phyloP scores from a whole-genome alignment of 2,113 vertebrate species.

The Tamias sibiricus region DNA sequence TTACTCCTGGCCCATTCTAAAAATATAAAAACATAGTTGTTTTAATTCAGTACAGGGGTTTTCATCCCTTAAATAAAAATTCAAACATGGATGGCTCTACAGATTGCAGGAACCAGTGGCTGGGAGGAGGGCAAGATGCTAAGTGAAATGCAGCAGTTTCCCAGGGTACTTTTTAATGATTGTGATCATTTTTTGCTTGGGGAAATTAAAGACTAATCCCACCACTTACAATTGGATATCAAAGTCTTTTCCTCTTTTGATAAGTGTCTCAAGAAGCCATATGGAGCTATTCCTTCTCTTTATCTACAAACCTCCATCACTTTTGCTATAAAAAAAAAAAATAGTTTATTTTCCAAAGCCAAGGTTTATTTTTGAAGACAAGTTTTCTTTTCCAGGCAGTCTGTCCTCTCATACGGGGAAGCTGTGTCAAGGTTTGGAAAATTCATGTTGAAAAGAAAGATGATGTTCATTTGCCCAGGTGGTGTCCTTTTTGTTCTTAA shows the following conservation, averaged over 20 bases:
- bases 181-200: slow-evolving; percentile 26
- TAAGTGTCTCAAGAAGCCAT: not conserved
- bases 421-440: not conserved
- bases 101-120: not conserved
- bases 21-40: not conserved
- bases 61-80: slow-evolving; percentile 7
- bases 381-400: slow-evolving; percentile 6
- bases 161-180: not conserved
- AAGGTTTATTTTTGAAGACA: slow-evolving; percentile 1
- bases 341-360: slow-evolving; percentile 5
- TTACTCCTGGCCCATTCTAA: not conserved
- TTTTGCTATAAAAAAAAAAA: not conserved
- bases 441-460: not conserved
- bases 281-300: not conserved
- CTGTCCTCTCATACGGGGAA: not conserved
- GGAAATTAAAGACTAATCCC: slow-evolving; percentile 48
- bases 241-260: slow-evolving; percentile 23
- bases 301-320: not conserved
- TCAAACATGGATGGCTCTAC: not conserved
- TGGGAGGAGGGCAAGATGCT: not conserved
- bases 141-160: not conserved
- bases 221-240: not conserved
- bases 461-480: not conserved
- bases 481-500: not conserved
- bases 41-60: not conserved